Evolutionary conservation across 2,888 invertebrate genomes (phyloP).

Genomic region (Brachypalpus laphriformis): DNA sequence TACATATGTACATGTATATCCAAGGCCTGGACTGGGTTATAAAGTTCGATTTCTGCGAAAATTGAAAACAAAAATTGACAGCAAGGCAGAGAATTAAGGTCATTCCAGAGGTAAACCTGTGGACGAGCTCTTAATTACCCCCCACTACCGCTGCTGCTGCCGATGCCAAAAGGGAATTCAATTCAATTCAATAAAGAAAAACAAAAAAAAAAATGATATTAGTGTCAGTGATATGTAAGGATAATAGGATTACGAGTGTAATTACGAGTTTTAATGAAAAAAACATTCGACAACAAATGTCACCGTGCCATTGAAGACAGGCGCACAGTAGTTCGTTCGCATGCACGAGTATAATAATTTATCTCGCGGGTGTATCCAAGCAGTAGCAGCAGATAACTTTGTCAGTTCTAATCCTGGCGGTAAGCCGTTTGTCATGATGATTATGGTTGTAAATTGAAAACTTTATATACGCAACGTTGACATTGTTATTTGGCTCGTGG

Average conservation of each 20-base stretch:
- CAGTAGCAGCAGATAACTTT: conserved; percentile 23
- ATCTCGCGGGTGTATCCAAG: background rate
- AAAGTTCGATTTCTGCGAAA: conserved; percentile 40
- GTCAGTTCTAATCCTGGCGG: conserved; percentile 67
- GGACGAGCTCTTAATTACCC: conserved; percentile 54
- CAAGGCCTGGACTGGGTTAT: conserved; percentile 19
- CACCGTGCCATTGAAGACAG: conserved; percentile 11
- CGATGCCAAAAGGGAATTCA: conserved; percentile 34
- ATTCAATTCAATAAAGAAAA: too few species aligned
- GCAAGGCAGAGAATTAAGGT: conserved; percentile 48
- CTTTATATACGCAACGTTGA: conserved; percentile 60
- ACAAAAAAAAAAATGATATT: conserved; percentile 47
- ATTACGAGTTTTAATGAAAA: conserved; percentile 48
- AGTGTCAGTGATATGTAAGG: conserved; percentile 65
- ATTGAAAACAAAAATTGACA: conserved; percentile 23
- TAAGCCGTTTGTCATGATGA: conserved; percentile 67
- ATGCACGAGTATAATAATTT: conserved; percentile 1
- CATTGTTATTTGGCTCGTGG: conserved; percentile 55
- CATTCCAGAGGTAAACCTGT: conserved; percentile 51
- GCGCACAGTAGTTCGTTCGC: too few species aligned
- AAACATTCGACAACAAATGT: conserved; percentile 26
- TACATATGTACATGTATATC: background rate
- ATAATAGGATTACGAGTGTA: conserved; percentile 66
- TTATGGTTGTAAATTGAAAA: conserved; percentile 66
- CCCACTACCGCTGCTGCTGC: conserved; percentile 13